phyloP scores from a whole-genome alignment of 1,140 invertebrate species.

The Drosophila trapezifrons region DNA sequence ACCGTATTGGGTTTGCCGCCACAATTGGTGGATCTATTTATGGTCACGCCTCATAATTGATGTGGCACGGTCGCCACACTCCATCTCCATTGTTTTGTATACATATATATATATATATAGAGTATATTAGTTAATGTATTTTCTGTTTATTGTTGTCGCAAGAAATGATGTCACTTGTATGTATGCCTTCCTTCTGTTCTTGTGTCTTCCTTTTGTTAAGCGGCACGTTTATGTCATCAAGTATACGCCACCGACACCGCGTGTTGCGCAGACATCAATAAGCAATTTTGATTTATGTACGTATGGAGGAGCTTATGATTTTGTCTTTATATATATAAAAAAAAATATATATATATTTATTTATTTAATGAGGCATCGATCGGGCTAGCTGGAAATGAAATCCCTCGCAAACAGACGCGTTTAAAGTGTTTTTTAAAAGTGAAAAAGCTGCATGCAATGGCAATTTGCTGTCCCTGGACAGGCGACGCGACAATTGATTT shows the following conservation, averaged over 20 bases:
- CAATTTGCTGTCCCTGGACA: conserved; percentile 53
- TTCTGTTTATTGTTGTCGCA: conserved; percentile 40
- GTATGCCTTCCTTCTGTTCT: conserved; percentile 17
- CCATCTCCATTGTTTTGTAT: conserved; percentile 9
- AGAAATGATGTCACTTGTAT: conserved; percentile 72
- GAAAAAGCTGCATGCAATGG: background rate
- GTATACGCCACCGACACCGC: conserved; percentile 51
- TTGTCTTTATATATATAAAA: conserved; percentile 3
- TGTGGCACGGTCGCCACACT: conserved; percentile 29
- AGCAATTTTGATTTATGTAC: conserved; percentile 52
- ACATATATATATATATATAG: conserved; percentile 12
- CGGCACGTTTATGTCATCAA: conserved; percentile 52
- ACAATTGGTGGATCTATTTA: conserved; percentile 53
- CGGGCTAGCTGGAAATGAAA: conserved; percentile 23
- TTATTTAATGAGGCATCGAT: conserved; percentile 53
- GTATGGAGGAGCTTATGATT: conserved; percentile 39
- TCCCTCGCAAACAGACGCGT: conserved; percentile 6
- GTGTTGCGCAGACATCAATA: conserved; percentile 61
- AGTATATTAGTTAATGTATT: conserved; percentile 53
- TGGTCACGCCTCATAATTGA: conserved; percentile 67
- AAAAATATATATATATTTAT: conserved; percentile 3
- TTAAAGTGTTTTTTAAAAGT: conserved; percentile 25
- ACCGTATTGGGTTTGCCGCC: conserved; percentile 26
- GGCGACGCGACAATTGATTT: conserved; percentile 75
- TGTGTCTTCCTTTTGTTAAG: conserved; percentile 31